phyloP scores from a whole-genome alignment of 2,797 vertebrate species.

The Brachyrhaphis roseni region DNA sequence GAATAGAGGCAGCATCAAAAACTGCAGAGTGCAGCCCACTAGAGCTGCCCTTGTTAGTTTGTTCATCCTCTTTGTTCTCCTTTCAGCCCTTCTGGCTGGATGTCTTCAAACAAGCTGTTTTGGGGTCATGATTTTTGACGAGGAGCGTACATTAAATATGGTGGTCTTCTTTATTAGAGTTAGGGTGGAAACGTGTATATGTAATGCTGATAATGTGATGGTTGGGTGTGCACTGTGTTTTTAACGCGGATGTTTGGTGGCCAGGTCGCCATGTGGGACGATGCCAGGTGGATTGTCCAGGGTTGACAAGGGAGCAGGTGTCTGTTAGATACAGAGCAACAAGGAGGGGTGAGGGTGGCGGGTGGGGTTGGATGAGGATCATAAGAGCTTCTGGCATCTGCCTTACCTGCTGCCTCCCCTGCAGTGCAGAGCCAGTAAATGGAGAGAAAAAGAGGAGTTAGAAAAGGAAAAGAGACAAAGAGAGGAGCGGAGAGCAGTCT shows the following conservation, averaged over 20 bases:
- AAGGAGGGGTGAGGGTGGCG: conserved; percentile 13
- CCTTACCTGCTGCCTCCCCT: conserved; percentile 70
- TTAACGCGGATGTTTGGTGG: conserved; percentile 30
- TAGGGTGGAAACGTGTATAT: conserved; percentile 29
- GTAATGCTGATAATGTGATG: conserved; percentile 20
- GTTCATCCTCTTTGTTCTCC: conserved; percentile 70
- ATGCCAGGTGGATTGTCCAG: conserved; percentile 62
- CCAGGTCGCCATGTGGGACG: conserved; percentile 48
- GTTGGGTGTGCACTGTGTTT: conserved; percentile 23
- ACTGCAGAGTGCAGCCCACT: conserved; percentile 62
- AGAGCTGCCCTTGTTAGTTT: conserved; percentile 72
- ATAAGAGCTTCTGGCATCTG: conserved; percentile 70
- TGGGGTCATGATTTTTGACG: conserved; percentile 52
- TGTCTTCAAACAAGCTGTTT: conserved; percentile 69
- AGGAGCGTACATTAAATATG: conserved; percentile 47
- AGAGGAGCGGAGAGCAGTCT: conserved; percentile 13
- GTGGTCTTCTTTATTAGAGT: conserved; percentile 31
- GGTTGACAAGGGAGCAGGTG: conserved; percentile 81
- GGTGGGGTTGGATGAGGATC: conserved; percentile 22
- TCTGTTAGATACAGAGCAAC: conserved; percentile 62
- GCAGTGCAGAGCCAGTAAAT: conserved; percentile 42
- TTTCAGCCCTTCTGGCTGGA: conserved; percentile 63
- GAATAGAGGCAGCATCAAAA: conserved; percentile 68
- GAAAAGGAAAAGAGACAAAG: conserved; percentile 13
- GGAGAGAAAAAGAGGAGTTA: conserved; percentile 8